phyloP scores from a whole-genome alignment of 2,888 invertebrate genomes.

The Lottia gigantea region DNA sequence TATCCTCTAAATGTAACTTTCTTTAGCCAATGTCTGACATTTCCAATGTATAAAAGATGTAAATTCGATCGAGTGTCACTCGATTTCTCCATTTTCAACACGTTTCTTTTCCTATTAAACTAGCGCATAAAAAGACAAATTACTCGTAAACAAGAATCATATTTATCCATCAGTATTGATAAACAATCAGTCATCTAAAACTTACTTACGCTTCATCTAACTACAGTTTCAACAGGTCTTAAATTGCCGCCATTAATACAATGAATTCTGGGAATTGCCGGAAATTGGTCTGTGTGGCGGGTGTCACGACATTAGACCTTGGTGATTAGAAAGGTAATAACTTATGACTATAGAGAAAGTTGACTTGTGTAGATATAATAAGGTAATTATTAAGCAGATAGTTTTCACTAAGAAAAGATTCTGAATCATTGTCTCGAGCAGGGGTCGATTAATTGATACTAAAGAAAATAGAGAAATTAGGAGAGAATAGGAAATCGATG shows the following conservation, averaged over 20 bases:
- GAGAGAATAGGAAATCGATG: not conserved
- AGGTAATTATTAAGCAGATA: constrained; percentile 5
- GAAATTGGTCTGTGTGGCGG: constrained; percentile 11
- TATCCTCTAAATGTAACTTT: constrained; percentile 6
- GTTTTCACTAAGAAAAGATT: not conserved
- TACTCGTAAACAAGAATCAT: constrained; percentile 11
- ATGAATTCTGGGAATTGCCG: constrained; percentile 11
- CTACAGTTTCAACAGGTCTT: not conserved
- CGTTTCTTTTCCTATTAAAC: constrained; percentile 6
- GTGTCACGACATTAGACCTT: constrained; percentile 6
- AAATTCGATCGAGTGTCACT: constrained; percentile 3
- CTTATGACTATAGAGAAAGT: not conserved
- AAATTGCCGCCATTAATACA: constrained; percentile 8
- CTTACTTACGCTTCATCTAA: not conserved
- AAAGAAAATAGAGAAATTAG: constrained; percentile 6
- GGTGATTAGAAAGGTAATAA: constrained; percentile 6
- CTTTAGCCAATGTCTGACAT: not conserved
- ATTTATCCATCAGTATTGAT: constrained; percentile 2
- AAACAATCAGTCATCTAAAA: constrained; percentile 5
- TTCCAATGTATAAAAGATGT: constrained; percentile 2
- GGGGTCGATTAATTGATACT: constrained; percentile 1
- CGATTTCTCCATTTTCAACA: not conserved
- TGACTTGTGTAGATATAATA: constrained; percentile 8
- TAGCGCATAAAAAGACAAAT: constrained; percentile 10
- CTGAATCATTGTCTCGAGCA: not conserved